Evolutionary conservation across 2,797 vertebrate genomes (phyloP).

Genomic region (Prunella strophiata): DNA sequence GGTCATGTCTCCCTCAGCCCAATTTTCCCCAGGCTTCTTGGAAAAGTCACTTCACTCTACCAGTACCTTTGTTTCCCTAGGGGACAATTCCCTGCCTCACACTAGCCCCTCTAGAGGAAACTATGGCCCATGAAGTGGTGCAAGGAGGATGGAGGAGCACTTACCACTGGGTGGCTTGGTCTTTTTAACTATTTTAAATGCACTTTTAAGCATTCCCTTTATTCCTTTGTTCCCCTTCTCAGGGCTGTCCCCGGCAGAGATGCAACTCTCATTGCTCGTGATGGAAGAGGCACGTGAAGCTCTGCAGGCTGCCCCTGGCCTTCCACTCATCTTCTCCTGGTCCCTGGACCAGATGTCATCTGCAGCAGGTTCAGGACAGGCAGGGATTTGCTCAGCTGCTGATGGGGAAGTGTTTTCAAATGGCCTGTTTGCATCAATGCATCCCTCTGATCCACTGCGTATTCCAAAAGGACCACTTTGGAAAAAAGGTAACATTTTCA

Average conservation of each 20-base stretch:
- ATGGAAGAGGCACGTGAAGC: conserved; percentile 32
- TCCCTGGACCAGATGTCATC: conserved; percentile 7
- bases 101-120: neutral
- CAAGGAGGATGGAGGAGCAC: neutral
- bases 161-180: conserved; percentile 59
- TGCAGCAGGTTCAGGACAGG: conserved; percentile 21
- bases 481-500: conserved; percentile 66
- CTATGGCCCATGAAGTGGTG: neutral
- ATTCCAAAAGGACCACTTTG: conserved; percentile 39
- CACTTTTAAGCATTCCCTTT: neutral
- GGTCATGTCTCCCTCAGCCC: neutral
- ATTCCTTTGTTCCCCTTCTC: conserved; percentile 61
- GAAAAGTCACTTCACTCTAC: neutral
- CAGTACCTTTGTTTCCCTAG: neutral
- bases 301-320: neutral
- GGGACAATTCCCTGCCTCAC: neutral
- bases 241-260: neutral
- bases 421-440: neutral
- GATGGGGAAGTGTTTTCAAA: neutral
- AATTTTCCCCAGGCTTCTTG: neutral
- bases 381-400: neutral
- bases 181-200: conserved; percentile 46
- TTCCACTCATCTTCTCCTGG: conserved; percentile 17
- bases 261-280: conserved; percentile 10
- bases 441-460: conserved; percentile 4